phyloP scores from a whole-genome alignment of 2,888 invertebrate species.

The Leucophora obtusa region DNA sequence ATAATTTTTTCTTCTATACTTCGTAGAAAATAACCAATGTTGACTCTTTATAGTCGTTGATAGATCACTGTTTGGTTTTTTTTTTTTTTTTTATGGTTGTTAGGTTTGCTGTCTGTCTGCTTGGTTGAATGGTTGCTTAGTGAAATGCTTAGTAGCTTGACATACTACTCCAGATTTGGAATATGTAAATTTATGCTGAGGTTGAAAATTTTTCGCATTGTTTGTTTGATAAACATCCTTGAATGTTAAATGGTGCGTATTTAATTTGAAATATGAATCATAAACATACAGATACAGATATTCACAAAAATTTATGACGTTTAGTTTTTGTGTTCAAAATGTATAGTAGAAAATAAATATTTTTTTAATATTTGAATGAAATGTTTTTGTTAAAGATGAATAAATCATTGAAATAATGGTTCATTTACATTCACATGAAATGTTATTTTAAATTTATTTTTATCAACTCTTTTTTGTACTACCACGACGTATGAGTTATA shows the following conservation, averaged over 20 bases:
- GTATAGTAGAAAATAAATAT: not conserved
- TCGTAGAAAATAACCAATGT: not conserved
- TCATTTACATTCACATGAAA: not conserved
- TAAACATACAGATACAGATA: constrained; percentile 14
- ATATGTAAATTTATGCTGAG: constrained; percentile 36
- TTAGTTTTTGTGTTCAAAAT: not conserved
- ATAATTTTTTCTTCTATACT: not conserved
- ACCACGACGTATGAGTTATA: too few species aligned
- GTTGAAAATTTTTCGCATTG: constrained; percentile 32
- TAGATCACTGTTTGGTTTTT: constrained; percentile 15
- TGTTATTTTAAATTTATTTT: too few species aligned
- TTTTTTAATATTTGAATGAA: not conserved
- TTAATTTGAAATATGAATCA: constrained; percentile 41
- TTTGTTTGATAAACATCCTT: constrained; percentile 34
- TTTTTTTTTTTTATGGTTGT: not conserved
- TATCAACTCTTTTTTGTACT: too few species aligned
- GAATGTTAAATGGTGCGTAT: constrained; percentile 41
- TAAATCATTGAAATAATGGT: not conserved
- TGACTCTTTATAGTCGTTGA: constrained; percentile 10
- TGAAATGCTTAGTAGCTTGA: not conserved
- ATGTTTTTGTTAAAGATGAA: not conserved
- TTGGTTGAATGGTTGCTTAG: not conserved
- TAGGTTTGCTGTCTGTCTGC: not conserved
- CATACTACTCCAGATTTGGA: not conserved
- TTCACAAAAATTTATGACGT: not conserved